phyloP scores from a whole-genome alignment of 1,140 invertebrate genomes.

The Trialeurodes vaporariorum region DNA sequence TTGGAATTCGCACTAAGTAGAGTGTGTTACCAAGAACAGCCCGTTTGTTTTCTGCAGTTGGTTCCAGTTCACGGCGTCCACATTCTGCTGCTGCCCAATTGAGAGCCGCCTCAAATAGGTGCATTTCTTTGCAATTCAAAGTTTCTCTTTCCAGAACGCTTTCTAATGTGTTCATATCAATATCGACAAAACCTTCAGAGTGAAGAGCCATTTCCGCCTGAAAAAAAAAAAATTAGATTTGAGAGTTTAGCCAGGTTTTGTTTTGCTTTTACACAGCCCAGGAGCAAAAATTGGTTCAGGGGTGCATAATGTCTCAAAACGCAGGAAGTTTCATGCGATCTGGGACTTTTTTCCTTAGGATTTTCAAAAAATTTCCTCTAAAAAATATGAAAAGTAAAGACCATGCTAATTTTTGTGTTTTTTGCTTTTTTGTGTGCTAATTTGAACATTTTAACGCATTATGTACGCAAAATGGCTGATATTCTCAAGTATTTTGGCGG shows the following conservation, averaged over 20 bases:
- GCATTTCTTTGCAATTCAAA: slow-evolving; percentile 80
- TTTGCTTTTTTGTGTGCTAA: too few relatives aligned
- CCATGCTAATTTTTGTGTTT: too few relatives aligned
- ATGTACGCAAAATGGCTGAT: too few relatives aligned
- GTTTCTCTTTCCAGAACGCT: slow-evolving; percentile 79
- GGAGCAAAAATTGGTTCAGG: too few relatives aligned
- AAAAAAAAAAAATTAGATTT: slow-evolving; percentile 27
- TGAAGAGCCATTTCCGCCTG: slow-evolving; percentile 86
- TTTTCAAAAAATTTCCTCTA: too few relatives aligned
- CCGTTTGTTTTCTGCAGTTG: slow-evolving; percentile 47
- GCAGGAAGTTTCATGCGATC: too few relatives aligned
- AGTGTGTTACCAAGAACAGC: slow-evolving; percentile 62
- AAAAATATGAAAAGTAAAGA: too few relatives aligned
- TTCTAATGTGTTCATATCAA: slow-evolving; percentile 77
- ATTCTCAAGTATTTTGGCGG: too few relatives aligned
- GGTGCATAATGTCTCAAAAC: too few relatives aligned
- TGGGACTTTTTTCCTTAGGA: too few relatives aligned
- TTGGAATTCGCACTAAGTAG: slow-evolving; percentile 76
- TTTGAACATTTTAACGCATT: too few relatives aligned
- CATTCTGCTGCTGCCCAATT: slow-evolving; percentile 82
- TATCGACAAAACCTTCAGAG: slow-evolving; percentile 86
- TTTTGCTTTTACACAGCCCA: too few relatives aligned
- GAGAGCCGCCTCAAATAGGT: slow-evolving; percentile 77
- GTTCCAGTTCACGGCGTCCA: slow-evolving; percentile 60
- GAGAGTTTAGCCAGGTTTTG: background rate